Evolutionary conservation across 2,888 invertebrate species (phyloP).

Genomic region (Phasia obesa): DNA sequence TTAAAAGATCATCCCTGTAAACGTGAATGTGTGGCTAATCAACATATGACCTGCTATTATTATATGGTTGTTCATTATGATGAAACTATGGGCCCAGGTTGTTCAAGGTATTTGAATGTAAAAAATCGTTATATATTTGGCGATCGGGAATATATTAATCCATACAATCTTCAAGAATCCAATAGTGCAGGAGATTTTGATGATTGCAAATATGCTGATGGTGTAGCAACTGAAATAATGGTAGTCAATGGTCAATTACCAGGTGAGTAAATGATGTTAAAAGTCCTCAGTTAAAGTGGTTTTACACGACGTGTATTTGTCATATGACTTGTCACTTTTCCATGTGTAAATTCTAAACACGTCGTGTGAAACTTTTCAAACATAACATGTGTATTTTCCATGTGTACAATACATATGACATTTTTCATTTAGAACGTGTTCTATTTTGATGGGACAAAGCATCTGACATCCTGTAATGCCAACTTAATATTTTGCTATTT

Average conservation of each 20-base stretch:
- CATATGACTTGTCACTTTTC: no score
- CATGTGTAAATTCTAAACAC: no score
- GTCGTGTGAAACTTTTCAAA: no score
- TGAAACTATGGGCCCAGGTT: constrained; percentile 78
- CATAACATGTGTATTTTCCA: no score
- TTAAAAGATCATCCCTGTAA: constrained; percentile 77
- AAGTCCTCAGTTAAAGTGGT: no score
- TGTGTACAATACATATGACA: no score
- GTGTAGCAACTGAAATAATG: constrained; percentile 76
- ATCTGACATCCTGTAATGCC: no score
- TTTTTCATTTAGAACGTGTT: no score
- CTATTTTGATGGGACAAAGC: no score
- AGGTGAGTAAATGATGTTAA: constrained; percentile 69
- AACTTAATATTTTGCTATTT: no score
- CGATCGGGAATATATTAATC: constrained; percentile 75
- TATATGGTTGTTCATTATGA: constrained; percentile 79
- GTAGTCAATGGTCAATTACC: constrained; percentile 78
- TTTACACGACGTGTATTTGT: no score
- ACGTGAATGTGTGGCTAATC: constrained; percentile 75
- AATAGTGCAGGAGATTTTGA: constrained; percentile 63
- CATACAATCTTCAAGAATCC: constrained; percentile 57
- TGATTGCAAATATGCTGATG: constrained; percentile 79
- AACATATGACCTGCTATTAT: constrained; percentile 79
- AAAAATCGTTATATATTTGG: constrained; percentile 75
- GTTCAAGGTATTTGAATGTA: constrained; percentile 75